Evolutionary conservation across 2,797 vertebrate species (phyloP).

Genomic region (Enteromius thamalakanensis): DNA sequence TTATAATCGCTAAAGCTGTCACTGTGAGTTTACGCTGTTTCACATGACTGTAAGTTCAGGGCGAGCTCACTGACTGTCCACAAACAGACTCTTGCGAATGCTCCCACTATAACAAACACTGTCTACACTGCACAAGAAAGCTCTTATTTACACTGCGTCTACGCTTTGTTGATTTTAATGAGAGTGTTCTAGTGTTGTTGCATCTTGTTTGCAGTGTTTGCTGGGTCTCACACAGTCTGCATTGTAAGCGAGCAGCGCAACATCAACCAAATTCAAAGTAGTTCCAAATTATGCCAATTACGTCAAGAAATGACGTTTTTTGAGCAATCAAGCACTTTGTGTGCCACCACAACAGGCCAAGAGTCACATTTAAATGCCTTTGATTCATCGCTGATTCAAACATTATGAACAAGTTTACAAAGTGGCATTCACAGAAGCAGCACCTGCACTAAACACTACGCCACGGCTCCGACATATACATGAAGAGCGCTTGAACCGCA

Average conservation of each 20-base stretch:
- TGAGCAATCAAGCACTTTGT: neutral
- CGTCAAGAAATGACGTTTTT: neutral
- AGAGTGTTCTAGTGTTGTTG: conserved; percentile 8
- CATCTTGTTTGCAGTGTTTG: neutral
- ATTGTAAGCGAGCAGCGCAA: neutral
- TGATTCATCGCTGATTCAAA: neutral
- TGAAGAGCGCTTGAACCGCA: neutral
- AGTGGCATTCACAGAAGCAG: neutral
- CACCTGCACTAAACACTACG: neutral
- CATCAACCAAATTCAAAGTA: conserved; percentile 13
- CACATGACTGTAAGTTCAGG: conserved; percentile 21
- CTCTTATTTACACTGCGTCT: conserved; percentile 22
- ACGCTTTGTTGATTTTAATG: conserved; percentile 18
- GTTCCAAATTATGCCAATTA: neutral
- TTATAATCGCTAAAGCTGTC: conserved; percentile 30
- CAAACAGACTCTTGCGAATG: conserved; percentile 13
- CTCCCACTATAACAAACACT: conserved; percentile 25
- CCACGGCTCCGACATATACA: conserved; percentile 4
- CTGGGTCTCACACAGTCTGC: neutral
- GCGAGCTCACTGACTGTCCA: conserved; percentile 16
- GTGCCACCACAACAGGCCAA: neutral
- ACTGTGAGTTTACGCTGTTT: conserved; percentile 8
- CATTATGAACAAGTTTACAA: neutral
- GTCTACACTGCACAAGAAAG: conserved; percentile 13
- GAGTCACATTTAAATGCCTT: neutral